These are phyloP conservation scores for Auanema sp. DNA, from an alignment of 2,888 invertebrate genomes.

Conservation along the genomic window DNA sequence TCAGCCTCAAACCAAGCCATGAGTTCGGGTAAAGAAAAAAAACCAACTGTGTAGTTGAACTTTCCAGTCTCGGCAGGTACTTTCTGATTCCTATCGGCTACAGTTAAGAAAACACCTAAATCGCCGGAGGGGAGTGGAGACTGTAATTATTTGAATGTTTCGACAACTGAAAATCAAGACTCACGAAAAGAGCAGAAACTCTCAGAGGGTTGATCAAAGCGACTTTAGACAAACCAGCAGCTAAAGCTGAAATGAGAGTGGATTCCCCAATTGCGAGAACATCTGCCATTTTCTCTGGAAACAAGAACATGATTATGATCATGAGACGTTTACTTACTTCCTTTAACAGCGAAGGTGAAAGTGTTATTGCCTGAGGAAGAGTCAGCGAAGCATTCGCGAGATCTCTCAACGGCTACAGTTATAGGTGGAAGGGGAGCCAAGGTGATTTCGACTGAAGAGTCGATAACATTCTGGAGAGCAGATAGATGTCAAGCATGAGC, in stretches of 20 bases:
- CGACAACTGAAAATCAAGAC: background rate
- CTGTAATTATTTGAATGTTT: conserved; percentile 10
- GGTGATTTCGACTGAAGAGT: background rate
- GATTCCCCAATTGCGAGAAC: conserved; percentile 6
- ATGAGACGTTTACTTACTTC: conserved; percentile 7
- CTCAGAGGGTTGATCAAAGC: background rate
- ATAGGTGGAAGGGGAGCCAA: background rate
- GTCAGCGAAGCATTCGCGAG: background rate
- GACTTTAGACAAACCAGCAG: background rate
- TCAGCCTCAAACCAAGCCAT: conserved; percentile 7
- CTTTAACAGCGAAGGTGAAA: conserved; percentile 7
- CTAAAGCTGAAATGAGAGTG: conserved; percentile 5
- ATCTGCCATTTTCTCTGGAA: conserved; percentile 9
- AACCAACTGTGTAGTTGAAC: conserved; percentile 14
- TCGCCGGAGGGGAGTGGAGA: background rate
- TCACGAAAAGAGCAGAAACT: conserved; percentile 13
- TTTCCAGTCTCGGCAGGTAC: conserved; percentile 4
- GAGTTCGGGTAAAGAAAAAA: background rate
- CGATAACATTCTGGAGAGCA: background rate
- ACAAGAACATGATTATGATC: background rate
- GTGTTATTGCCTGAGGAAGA: background rate
- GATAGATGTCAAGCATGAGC: no score
- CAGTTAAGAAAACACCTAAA: conserved; percentile 11
- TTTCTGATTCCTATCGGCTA: conserved; percentile 10
- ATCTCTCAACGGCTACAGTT: background rate